phyloP scores from a whole-genome alignment of 2,888 invertebrate genomes.

The Steromphala cineraria region DNA sequence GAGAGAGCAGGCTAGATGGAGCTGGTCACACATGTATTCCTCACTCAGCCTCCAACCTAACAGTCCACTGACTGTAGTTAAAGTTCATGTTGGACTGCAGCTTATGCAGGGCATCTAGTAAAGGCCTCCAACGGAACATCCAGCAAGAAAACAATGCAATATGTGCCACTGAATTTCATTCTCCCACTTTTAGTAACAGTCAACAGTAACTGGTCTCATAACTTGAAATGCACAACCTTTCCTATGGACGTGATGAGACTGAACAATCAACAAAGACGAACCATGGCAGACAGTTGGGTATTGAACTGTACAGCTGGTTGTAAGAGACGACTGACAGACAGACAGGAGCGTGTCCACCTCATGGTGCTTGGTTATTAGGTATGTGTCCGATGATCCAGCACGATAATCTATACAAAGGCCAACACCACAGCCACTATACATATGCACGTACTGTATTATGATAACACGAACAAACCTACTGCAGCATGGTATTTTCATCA shows the following conservation, averaged over 20 bases:
- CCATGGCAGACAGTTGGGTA: neutral
- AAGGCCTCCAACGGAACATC: neutral
- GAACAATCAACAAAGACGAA: neutral
- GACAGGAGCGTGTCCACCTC: too few species aligned
- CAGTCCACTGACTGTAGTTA: too few species aligned
- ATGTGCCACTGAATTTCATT: neutral
- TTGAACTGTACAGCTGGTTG: neutral
- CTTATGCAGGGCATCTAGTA: neutral
- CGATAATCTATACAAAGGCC: too few species aligned
- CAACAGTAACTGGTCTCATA: neutral
- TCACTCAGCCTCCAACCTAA: too few species aligned
- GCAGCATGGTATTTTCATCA: neutral
- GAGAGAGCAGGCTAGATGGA: neutral
- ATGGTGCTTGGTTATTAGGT: too few species aligned
- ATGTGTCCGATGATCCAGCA: too few species aligned
- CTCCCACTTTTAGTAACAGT: neutral
- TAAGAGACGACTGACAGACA: too few species aligned
- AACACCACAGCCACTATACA: neutral
- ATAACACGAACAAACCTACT: neutral
- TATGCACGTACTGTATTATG: neutral
- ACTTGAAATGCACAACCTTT: constrained; percentile 8
- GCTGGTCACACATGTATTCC: too few species aligned
- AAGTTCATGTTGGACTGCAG: neutral
- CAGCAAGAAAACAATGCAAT: neutral
- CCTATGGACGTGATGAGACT: neutral